These are phyloP conservation scores for Tarsius wallacei DNA, from an alignment of 2,797 vertebrate genomes.

Conservation along the genomic window DNA sequence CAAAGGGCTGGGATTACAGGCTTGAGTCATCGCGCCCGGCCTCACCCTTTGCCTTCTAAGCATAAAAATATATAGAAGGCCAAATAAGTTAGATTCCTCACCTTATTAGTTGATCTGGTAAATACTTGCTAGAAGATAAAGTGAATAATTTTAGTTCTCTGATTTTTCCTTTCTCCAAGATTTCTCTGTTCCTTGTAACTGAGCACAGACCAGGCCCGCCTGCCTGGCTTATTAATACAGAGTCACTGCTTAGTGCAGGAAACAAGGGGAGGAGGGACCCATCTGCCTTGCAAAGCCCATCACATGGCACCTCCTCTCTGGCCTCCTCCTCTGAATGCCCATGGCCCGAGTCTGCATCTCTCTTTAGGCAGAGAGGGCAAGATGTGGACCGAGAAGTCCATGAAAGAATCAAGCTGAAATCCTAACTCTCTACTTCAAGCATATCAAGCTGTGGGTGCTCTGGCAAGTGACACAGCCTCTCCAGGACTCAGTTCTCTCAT, in stretches of 20 bases:
- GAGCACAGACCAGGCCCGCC: not conserved
- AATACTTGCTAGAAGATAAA: constrained; percentile 19
- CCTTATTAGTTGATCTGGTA: not conserved
- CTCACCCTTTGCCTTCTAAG: not conserved
- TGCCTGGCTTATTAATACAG: accelerated
- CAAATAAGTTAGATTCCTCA: not conserved
- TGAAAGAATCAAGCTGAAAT: not conserved
- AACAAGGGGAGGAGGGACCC: too few relatives aligned
- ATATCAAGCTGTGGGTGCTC: not conserved
- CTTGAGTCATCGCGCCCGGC: too few relatives aligned
- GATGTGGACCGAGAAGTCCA: not conserved
- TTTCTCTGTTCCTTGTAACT: constrained; percentile 9
- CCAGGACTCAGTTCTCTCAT: not conserved
- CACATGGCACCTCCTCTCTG: not conserved
- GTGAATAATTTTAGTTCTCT: not conserved
- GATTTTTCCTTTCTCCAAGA: not conserved
- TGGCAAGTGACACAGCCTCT: not conserved
- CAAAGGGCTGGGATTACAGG: too few relatives aligned
- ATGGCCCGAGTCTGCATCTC: not conserved
- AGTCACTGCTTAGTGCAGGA: not conserved
- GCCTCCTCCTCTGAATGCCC: not conserved
- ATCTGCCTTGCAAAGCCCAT: not conserved
- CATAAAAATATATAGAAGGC: not conserved
- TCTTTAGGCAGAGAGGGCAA: not conserved
- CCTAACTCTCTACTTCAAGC: not conserved